These are phyloP conservation scores for Aspidapion aeneum DNA, from an alignment of 2,888 invertebrate species.

Conservation along the genomic window DNA sequence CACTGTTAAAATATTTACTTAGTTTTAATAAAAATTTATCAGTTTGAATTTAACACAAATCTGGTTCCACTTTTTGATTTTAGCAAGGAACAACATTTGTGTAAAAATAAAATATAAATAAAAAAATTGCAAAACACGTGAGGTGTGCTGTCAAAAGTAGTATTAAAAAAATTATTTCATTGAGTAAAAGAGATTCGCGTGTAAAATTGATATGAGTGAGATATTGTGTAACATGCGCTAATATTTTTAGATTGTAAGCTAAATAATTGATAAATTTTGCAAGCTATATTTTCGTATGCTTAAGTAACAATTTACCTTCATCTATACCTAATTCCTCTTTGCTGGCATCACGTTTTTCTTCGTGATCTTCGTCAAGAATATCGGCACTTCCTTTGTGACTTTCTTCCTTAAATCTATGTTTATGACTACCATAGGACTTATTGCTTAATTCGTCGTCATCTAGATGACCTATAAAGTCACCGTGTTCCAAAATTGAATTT, in stretches of 20 bases:
- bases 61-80: too few species aligned
- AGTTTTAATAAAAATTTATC: constrained; percentile 12
- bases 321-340: constrained; percentile 87
- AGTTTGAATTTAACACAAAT: too few species aligned
- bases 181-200: not conserved
- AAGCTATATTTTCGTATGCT: too few species aligned
- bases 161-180: constrained; percentile 7
- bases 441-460: constrained; percentile 81
- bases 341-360: constrained; percentile 85
- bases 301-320: constrained; percentile 61
- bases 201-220: not conserved
- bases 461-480: constrained; percentile 45
- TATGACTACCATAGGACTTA: constrained; percentile 90
- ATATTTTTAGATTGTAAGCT: too few species aligned
- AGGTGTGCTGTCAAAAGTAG: not conserved
- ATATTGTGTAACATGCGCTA: not conserved
- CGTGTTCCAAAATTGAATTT: constrained; percentile 64
- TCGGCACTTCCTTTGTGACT: constrained; percentile 89
- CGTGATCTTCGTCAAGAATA: constrained; percentile 69
- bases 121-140: not conserved
- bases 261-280: too few species aligned
- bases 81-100: too few species aligned
- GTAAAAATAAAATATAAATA: too few species aligned
- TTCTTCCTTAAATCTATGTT: constrained; percentile 85
- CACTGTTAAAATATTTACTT: constrained; percentile 20